Percentiles rank a stretch among this genome's conserved stretches.
phyloP scores from a whole-genome alignment of 1,140 invertebrate species.

The Tribolium madens region DNA sequence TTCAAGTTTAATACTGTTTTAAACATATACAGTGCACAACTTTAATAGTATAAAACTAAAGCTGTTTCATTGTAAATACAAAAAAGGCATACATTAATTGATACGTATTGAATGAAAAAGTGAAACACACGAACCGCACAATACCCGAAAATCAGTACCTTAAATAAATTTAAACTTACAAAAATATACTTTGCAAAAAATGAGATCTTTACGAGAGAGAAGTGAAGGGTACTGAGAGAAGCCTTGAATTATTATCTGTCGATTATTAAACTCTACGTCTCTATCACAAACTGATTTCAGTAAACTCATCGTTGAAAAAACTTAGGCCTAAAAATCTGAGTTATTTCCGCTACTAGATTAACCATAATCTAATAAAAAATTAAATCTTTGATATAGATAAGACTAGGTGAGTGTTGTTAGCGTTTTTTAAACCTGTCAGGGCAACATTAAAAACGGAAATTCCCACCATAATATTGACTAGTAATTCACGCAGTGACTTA shows the following conservation, averaged over 20 bases:
- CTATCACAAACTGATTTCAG: slow-evolving; percentile 50
- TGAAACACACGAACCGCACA: slow-evolving; percentile 39
- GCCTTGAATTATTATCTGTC: slow-evolving; percentile 7
- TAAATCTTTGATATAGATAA: slow-evolving; percentile 60
- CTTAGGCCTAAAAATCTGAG: slow-evolving; percentile 47
- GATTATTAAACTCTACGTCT: slow-evolving; percentile 39
- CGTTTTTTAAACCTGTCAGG: slow-evolving; percentile 53
- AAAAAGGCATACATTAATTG: slow-evolving; percentile 55
- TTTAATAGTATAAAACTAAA: slow-evolving; percentile 60
- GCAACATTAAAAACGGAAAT: slow-evolving; percentile 13
- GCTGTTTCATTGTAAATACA: slow-evolving; percentile 59
- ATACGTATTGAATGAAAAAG: slow-evolving; percentile 43
- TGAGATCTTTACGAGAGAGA: slow-evolving; percentile 33
- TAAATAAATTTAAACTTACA: slow-evolving; percentile 16
- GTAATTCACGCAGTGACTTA: slow-evolving; percentile 52
- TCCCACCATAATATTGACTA: slow-evolving; percentile 63
- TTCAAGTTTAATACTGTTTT: slow-evolving; percentile 60
- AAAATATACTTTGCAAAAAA: slow-evolving; percentile 36
- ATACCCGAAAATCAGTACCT: slow-evolving; percentile 27
- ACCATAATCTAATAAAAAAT: slow-evolving; percentile 50
- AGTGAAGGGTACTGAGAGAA: slow-evolving; percentile 1
- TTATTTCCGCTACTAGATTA: slow-evolving; percentile 40
- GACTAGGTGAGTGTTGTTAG: slow-evolving; percentile 60
- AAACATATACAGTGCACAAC: slow-evolving; percentile 61
- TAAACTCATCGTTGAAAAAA: slow-evolving; percentile 51